These are phyloP conservation scores for Eospalax fontanierii DNA, from an alignment of 2,797 vertebrate genomes.

Conservation along the genomic window DNA sequence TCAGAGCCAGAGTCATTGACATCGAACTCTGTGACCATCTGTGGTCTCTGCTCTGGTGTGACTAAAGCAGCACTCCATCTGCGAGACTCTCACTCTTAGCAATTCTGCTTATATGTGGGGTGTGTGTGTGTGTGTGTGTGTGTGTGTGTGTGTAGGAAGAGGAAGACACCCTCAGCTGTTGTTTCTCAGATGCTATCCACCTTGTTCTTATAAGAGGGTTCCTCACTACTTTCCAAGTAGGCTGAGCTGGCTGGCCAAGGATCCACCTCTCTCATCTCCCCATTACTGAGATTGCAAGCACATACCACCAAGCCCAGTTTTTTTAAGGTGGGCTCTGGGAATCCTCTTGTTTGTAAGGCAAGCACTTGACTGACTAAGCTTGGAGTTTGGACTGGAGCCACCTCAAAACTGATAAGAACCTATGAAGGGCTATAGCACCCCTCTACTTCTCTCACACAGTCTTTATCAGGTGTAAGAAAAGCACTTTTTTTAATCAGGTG, in stretches of 20 bases:
- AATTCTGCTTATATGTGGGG: background rate
- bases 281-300: background rate
- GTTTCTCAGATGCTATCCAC: background rate
- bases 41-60: background rate
- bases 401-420: slow-evolving; percentile 34
- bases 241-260: background rate
- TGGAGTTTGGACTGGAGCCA: slow-evolving; percentile 14
- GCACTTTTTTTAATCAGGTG: too few relatives aligned
- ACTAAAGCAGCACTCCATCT: background rate
- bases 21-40: background rate
- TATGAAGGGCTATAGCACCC: background rate
- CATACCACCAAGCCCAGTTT: background rate
- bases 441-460: background rate
- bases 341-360: background rate
- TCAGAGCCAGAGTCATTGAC: background rate
- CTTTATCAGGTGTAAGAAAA: background rate
- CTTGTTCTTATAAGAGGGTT: background rate
- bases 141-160: too few relatives aligned
- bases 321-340: background rate
- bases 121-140: too few relatives aligned
- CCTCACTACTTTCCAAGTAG: background rate
- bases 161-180: background rate
- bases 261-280: background rate
- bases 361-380: background rate
- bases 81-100: background rate